A percentile compares a stretch with the other conserved stretches of the same genome.
phyloP scores from a whole-genome alignment of 1,140 invertebrate genomes.

The Belonocnema kinseyi region DNA sequence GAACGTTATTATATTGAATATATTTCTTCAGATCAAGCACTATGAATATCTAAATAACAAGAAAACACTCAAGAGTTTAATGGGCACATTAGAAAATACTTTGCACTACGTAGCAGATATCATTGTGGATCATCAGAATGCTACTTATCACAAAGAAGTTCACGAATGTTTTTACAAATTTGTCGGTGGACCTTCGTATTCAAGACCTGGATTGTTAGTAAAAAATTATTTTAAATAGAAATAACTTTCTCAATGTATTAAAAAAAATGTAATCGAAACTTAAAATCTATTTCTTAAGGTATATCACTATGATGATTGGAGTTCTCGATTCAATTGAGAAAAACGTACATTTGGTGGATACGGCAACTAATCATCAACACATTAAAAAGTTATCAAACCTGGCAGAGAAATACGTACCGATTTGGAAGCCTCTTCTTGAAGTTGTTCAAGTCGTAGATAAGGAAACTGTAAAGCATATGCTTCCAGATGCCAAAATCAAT shows the following conservation, averaged over 20 bases:
- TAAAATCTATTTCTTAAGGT: conserved; percentile 45
- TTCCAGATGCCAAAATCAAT: conserved; percentile 64
- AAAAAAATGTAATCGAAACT: too few species aligned
- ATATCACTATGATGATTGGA: conserved; percentile 52
- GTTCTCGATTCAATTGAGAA: conserved; percentile 55
- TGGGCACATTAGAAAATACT: conserved; percentile 53
- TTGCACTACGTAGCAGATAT: conserved; percentile 63
- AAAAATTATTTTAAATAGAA: not conserved
- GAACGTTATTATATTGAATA: not conserved
- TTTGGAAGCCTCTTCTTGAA: conserved; percentile 62
- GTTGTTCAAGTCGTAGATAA: conserved; percentile 53
- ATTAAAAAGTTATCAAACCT: conserved; percentile 56
- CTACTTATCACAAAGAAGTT: conserved; percentile 49
- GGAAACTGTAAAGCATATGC: conserved; percentile 45
- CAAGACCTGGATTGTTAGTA: conserved; percentile 62
- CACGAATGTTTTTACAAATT: conserved; percentile 57
- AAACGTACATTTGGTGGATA: conserved; percentile 61
- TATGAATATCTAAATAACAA: conserved; percentile 57
- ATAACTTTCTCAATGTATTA: not conserved
- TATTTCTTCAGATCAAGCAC: conserved; percentile 55
- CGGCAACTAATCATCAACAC: conserved; percentile 46
- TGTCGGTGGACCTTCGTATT: conserved; percentile 51
- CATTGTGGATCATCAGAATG: conserved; percentile 61
- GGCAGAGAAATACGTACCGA: conserved; percentile 59
- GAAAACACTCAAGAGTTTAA: conserved; percentile 52